Base-by-base conservation (phyloP, 2,113 vertebrate species). In the Lophius piscatorius region DNA sequence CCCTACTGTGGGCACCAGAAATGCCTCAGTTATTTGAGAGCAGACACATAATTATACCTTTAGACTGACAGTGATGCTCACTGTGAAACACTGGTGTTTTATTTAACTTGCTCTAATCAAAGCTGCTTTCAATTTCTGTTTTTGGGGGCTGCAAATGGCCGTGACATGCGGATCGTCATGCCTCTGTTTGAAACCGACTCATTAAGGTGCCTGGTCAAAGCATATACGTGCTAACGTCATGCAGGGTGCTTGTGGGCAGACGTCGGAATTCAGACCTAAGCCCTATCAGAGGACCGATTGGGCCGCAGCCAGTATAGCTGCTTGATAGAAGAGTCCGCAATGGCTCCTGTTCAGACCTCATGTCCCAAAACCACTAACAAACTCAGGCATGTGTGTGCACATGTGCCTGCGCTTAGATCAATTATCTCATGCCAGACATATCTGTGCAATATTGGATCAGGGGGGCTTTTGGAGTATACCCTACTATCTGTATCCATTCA, bases 31-130 rank as follows among this genome's bases (percentile, higher is more conserved):
- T 84, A 80, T 86, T 84, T 81, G 81, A 86, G 74, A 82, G 66
- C 77, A 76, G 82, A 84, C 78, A 34, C 70, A 85, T 88, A 78
- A 83, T 89, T 86, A 86, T 79, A 77, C 66, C 69, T 70, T 77
- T 73, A 78, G 69, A 49, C 54, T 72, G 76, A 76, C 62, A 72
- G 69, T 56, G 78, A 79, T 74, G 63, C 52, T 58, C 20, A 9
- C 69, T 59, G n/a, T 51, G 58, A 78, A 78, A 78, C 67, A 62
- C 79, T 73, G 58, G 47, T 49, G 67, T 78, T 81, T 80, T 55
- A 78, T 80, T 82, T 68, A 66, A 41, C 50, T 42, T 22, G 23
- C 64, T 35, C 50, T 81, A 76, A 87, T 84, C 78, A 71, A 78
- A 80, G 48, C 63, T 72, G 47, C 79, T 86, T 56, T 76, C 42